Evolutionary conservation across 1,140 invertebrate genomes (phyloP).

Genomic region (Cheumatopsyche charites): DNA sequence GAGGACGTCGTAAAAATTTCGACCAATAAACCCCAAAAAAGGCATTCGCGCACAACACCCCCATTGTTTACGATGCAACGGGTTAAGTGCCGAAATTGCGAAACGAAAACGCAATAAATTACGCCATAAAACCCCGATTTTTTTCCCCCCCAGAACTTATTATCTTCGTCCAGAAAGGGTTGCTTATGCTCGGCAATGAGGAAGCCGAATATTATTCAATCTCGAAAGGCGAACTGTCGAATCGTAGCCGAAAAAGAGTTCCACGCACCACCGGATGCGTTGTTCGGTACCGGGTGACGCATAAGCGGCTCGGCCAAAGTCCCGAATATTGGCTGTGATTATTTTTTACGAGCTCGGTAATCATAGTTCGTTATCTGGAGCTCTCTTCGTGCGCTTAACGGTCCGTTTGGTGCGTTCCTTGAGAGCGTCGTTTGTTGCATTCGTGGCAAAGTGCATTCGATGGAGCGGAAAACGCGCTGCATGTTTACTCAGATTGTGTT

Average conservation of each 20-base stretch:
- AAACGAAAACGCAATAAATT: conserved; percentile 29
- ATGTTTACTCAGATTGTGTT: no score
- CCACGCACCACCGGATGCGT: conserved; percentile 17
- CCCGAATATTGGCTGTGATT: conserved; percentile 36
- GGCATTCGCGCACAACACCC: background rate
- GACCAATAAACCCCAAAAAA: conserved; percentile 22
- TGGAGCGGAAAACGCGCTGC: background rate
- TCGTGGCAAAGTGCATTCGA: background rate
- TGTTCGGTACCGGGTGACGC: conserved; percentile 12
- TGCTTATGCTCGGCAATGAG: background rate
- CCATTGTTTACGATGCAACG: conserved; percentile 21
- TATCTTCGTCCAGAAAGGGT: background rate
- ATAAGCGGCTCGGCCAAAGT: conserved; percentile 35
- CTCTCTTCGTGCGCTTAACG: conserved; percentile 27
- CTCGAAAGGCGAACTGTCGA: background rate
- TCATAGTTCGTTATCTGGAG: conserved; percentile 25
- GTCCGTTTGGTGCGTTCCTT: background rate
- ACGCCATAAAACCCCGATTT: conserved; percentile 3
- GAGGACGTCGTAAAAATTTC: conserved; percentile 19
- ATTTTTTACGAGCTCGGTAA: conserved; percentile 37
- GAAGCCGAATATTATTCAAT: conserved; percentile 13
- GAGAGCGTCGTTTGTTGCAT: conserved; percentile 8
- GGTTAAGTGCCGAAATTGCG: conserved; percentile 24
- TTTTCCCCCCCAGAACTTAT: background rate
- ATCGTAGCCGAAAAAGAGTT: background rate